Base-by-base conservation (phyloP, 2,888 invertebrate species). In the Adelognathus sp. region DNA sequence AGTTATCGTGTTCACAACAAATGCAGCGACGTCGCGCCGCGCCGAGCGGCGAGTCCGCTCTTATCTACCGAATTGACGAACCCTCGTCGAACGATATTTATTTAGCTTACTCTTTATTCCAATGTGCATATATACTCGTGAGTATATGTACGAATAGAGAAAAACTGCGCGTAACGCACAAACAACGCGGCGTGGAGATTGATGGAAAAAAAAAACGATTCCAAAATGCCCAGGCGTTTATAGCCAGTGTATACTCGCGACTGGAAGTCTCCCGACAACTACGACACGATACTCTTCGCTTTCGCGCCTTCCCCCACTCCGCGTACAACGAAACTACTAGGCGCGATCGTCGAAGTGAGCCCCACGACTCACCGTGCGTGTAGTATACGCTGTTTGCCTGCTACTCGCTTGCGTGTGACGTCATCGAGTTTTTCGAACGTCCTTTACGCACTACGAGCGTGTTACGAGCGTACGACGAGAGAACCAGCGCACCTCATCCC, bases 401-500 rank as follows among this genome's bases (percentile, higher is more conserved):
- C n/a, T 7, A 14, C 36, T 46, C 18, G 46, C 24, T 46, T 52
- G 76, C 81, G 82, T 69, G 50, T 85, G 85, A 85, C 85, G 85
- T 85, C 85, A 85, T 81, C 64, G 63, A n/a, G n/a, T n/a, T n/a
- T 69, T 58, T 50, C 79, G 79, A 78, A 80, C 76, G 76, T 80
- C 76, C 81, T 82, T 84, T 80, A 81, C 81, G 79, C 69, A 81
- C 60, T 81, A 79, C 69, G 71, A 82, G 82, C 82, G n/a, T n/a
- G n/a, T 79, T 79, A 84, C 83, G 74, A 80, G 73, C 70, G 66
- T 44, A 66, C 74, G 70, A 36, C 41, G 56, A 77, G 78, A 73
- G 72, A 82, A 80, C 74, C 81, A n/a, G n/a, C n/a, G 79, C 66
- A 78, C 60, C 69, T 76, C 76, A n/a, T 41, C 66, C 83, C 64